A percentile compares a stretch with the other conserved stretches of the same genome.
Evolutionary conservation across 2,888 invertebrate genomes (phyloP).

Genomic region (Epinotia bilunana): DNA sequence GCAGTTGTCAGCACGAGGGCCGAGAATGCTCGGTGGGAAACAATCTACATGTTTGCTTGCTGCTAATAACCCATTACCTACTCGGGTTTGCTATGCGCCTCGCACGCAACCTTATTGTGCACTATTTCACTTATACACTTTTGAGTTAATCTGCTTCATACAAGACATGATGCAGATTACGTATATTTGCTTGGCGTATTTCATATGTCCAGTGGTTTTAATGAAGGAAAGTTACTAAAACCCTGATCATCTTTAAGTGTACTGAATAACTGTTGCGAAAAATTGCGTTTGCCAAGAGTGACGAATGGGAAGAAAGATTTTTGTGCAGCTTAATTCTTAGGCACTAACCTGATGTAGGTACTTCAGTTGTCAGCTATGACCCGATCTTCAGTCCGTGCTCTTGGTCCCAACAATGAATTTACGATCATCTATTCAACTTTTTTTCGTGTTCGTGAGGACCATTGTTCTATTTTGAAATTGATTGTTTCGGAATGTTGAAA

Average conservation of each 20-base stretch:
- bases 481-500: no score
- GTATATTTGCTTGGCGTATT: neutral
- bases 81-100: constrained; percentile 1
- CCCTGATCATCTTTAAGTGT: no score
- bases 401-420: neutral
- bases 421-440: neutral
- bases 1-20: constrained; percentile 32
- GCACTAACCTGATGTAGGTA: neutral
- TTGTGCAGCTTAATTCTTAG: no score
- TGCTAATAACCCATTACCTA: constrained; percentile 58
- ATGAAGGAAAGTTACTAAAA: no score
- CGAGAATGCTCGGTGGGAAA: constrained; percentile 59
- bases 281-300: no score
- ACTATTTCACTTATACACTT: neutral
- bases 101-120: constrained; percentile 11
- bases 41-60: constrained; percentile 66
- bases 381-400: neutral
- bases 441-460: neutral
- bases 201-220: neutral
- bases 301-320: no score
- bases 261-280: no score
- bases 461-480: neutral
- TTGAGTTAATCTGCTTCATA: neutral
- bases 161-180: neutral
- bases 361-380: neutral